phyloP scores from a whole-genome alignment of 1,140 invertebrate genomes.

The Caerostris extrusa region DNA sequence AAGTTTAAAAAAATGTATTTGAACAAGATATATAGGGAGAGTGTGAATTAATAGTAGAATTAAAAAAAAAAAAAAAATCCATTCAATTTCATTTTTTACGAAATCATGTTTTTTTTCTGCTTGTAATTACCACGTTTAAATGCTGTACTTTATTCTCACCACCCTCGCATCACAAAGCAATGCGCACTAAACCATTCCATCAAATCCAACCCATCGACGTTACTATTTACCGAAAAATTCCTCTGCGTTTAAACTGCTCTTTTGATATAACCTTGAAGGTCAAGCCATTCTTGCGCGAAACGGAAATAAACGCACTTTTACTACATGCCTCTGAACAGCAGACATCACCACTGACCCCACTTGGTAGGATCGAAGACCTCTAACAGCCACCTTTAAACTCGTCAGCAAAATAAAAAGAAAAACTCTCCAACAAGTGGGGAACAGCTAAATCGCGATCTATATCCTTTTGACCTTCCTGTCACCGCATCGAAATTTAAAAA shows the following conservation, averaged over 20 bases:
- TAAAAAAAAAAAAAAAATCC: too few species aligned
- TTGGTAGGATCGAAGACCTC: constrained; percentile 35
- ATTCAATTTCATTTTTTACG: too few species aligned
- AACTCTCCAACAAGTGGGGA: neutral
- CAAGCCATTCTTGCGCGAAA: constrained; percentile 28
- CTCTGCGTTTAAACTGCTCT: neutral
- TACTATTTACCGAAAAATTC: neutral
- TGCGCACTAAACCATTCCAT: neutral
- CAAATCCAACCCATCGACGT: neutral
- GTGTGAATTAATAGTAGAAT: too few species aligned
- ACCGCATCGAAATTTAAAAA: constrained; percentile 23
- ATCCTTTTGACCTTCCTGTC: constrained; percentile 58
- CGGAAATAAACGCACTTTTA: neutral
- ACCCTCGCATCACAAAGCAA: neutral
- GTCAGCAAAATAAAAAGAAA: constrained; percentile 4
- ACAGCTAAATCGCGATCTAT: constrained; percentile 17
- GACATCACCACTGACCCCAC: constrained; percentile 17
- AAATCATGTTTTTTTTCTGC: too few species aligned
- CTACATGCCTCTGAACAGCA: neutral
- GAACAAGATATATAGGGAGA: too few species aligned
- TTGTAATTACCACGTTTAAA: too few species aligned
- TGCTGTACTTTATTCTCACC: too few species aligned
- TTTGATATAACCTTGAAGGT: neutral
- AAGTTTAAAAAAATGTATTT: too few species aligned
- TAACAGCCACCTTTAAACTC: constrained; percentile 38